Evolutionary conservation across 2,888 invertebrate species (phyloP).

Genomic region (Petrophora chlorosata): DNA sequence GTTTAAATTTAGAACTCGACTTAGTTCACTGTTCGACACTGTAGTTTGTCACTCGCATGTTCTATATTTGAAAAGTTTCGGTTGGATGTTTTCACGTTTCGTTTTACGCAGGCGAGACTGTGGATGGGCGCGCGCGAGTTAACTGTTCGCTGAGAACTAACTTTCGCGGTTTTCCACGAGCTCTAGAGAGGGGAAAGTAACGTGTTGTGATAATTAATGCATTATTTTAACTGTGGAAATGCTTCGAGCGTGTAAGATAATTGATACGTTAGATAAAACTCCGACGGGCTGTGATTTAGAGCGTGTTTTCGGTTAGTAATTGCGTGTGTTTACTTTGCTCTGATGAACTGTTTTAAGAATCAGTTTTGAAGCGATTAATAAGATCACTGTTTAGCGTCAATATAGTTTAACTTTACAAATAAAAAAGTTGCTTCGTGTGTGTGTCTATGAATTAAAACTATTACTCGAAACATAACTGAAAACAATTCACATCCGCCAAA

Average conservation of each 20-base stretch:
- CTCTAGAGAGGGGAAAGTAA: conserved; percentile 74
- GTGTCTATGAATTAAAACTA: too few relatives aligned
- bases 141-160: conserved; percentile 57
- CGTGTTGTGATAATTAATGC: conserved; percentile 68
- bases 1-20: conserved; percentile 77
- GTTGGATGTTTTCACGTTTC: conserved; percentile 46
- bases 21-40: conserved; percentile 79
- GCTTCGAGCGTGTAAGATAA: conserved; percentile 53
- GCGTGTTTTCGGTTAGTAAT: conserved; percentile 5
- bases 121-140: conserved; percentile 52
- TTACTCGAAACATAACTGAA: too few relatives aligned
- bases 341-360: too few relatives aligned
- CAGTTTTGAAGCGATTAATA: too few relatives aligned
- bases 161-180: conserved; percentile 76
- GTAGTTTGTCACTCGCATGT: conserved; percentile 73
- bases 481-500: too few relatives aligned
- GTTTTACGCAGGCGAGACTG: conserved; percentile 47
- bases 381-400: too few relatives aligned
- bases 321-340: conserved; percentile 6
- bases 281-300: conserved; percentile 3
- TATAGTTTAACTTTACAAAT: too few relatives aligned
- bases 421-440: too few relatives aligned
- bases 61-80: conserved; percentile 55
- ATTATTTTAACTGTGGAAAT: conserved; percentile 63
- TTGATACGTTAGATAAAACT: conserved; percentile 50